A percentile compares a stretch with the other conserved stretches of the same genome.
Conservation (phyloP, 2,888 invertebrate species). For the Axea sp. region DNA sequence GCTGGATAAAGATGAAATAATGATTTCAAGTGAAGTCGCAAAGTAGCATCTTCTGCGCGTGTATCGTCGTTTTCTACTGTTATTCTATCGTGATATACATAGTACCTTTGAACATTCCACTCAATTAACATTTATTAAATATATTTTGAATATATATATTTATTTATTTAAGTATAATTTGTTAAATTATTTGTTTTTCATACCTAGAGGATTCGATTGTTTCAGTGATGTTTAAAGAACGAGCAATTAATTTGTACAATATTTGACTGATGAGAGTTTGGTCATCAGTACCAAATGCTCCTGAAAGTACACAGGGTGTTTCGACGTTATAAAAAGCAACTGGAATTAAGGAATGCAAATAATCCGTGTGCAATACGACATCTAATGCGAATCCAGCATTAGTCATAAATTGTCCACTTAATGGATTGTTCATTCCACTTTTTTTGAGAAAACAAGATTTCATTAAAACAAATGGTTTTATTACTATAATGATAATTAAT, state of each 20-base stretch:
- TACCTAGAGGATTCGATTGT: constrained; percentile 81
- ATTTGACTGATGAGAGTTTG: constrained; percentile 80
- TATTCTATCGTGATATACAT: constrained; percentile 70
- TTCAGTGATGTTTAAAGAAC: constrained; percentile 78
- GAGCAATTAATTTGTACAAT: constrained; percentile 79
- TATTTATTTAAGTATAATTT: not conserved
- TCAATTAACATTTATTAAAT: too few relatives aligned
- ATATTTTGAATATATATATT: too few relatives aligned
- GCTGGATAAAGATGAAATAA: constrained; percentile 63
- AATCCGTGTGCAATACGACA: constrained; percentile 69
- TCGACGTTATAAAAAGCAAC: constrained; percentile 70
- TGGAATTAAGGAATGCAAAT: constrained; percentile 69
- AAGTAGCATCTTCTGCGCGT: constrained; percentile 66
- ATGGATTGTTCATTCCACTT: constrained; percentile 81
- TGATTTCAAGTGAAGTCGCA: constrained; percentile 65
- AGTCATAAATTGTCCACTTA: constrained; percentile 81
- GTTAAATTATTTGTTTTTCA: too few relatives aligned
- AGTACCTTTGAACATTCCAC: constrained; percentile 73
- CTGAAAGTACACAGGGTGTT: constrained; percentile 80
- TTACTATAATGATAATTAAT: too few relatives aligned
- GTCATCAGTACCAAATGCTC: constrained; percentile 81
- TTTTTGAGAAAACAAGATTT: not conserved
- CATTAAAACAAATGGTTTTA: too few relatives aligned
- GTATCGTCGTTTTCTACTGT: constrained; percentile 71
- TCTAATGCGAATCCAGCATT: constrained; percentile 81